A percentile compares a stretch with the other conserved stretches of the same genome.
These are phyloP conservation scores for Lagorchestes hirsutus DNA, from an alignment of 2,797 vertebrate genomes.

Conservation along the genomic window DNA sequence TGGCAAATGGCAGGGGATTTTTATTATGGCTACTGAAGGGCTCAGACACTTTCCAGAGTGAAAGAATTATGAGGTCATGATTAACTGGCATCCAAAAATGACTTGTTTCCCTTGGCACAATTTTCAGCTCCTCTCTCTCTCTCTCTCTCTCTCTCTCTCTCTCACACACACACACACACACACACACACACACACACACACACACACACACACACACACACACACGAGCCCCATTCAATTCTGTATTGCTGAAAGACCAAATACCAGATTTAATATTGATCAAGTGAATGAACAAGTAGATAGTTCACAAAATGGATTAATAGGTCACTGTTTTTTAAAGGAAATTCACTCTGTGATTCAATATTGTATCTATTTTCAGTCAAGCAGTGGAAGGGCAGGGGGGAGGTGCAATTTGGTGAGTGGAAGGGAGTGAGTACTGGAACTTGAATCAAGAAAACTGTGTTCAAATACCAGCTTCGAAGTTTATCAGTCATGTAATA, in stretches of 20 bases:
- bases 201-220: not conserved
- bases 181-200: too few relatives aligned
- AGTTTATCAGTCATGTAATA: not conserved
- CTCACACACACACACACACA: too few relatives aligned
- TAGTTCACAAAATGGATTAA: not conserved
- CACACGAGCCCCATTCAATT: not conserved
- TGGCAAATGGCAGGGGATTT: conserved; percentile 4
- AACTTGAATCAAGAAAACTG: not conserved
- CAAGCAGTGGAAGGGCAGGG: not conserved
- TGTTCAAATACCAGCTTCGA: not conserved
- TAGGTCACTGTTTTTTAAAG: not conserved
- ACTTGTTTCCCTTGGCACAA: conserved; percentile 35
- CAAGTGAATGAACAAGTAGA: not conserved
- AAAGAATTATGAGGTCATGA: conserved; percentile 27
- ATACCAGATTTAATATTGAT: not conserved
- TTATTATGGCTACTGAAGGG: not conserved
- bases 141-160: too few relatives aligned
- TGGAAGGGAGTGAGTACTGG: not conserved
- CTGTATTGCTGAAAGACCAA: conserved; percentile 20
- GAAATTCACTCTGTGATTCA: not conserved
- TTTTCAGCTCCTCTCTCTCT: conserved; percentile 26
- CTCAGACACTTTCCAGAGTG: conserved; percentile 37
- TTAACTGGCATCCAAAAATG: conserved; percentile 22
- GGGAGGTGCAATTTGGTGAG: too few relatives aligned
- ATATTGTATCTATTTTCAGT: not conserved